A percentile compares a stretch with the other conserved stretches of the same genome.
Conservation (phyloP, 2,113 vertebrate species). For the Pholis gunnellus region DNA sequence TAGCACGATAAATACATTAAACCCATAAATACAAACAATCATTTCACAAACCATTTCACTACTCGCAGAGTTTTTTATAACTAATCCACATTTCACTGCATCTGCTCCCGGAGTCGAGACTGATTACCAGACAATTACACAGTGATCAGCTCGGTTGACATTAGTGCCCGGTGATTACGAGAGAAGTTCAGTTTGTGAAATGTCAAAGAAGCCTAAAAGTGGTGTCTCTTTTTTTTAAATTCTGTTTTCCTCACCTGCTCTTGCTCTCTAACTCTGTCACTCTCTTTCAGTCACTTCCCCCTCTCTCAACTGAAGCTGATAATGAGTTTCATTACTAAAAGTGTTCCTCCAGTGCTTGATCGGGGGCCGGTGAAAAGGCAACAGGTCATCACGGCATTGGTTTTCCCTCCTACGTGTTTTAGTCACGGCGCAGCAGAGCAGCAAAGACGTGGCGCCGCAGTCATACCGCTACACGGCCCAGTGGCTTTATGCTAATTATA, state of each 20-base stretch:
- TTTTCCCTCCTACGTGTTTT: constrained; percentile 1
- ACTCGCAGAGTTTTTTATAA: not conserved
- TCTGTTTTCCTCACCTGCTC: constrained; percentile 8
- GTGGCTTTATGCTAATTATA: not conserved
- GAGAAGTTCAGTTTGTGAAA: constrained; percentile 11
- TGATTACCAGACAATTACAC: constrained; percentile 41
- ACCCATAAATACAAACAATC: not conserved
- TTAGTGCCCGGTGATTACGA: constrained; percentile 20
- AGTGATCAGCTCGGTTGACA: constrained; percentile 19
- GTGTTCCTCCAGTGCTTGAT: constrained; percentile 11
- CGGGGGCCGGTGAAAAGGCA: constrained; percentile 1
- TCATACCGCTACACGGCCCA: not conserved
- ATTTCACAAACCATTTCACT: not conserved
- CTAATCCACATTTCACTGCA: constrained; percentile 12
- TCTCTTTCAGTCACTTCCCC: not conserved
- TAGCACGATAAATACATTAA: not conserved
- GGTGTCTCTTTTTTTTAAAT: not conserved
- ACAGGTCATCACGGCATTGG: constrained; percentile 13
- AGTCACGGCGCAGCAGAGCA: not conserved
- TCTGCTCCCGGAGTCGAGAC: constrained; percentile 6
- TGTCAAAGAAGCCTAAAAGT: constrained; percentile 25
- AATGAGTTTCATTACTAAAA: constrained; percentile 44
- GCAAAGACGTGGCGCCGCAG: not conserved
- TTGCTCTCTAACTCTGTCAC: not conserved
- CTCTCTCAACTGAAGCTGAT: not conserved